Evolutionary conservation across 2,113 vertebrate genomes (phyloP), one percentile per base, ranked within the genome.

Genomic region (Pollachius pollachius): DNA sequence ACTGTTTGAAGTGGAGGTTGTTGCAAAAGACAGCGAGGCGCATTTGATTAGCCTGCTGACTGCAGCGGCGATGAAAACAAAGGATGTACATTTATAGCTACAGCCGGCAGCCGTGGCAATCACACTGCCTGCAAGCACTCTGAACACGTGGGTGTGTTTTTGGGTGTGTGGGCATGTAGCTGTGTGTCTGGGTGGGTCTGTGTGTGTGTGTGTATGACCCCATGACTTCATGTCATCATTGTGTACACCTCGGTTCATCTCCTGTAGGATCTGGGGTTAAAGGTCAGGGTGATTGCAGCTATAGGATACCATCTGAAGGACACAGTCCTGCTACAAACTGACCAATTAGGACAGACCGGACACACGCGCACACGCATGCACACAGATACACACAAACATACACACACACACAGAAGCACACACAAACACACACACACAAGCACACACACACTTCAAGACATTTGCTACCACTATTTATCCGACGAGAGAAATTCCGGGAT

Each of bases 241-340:
- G 84, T 67, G 76, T 74, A 56, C 52, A 61, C 68, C 78, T 54
- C 72, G 72, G 75, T 82, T 86, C 85, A 77, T 80, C 76, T 84
- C 84, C 82, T 88, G 83, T 89, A 81, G 75, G 81, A 76, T 85
- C 84, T 87, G 76, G 83, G 89, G 85, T 64, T 75, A 90, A 90
- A 92, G 87, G 89, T 90, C 88, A 90, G 85, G 72, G 71, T 81
- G 80, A 87, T 88, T 82, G 83, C 82, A 82, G 78, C 70, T 81
- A 85, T 90, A 87, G 85, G 83, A 89, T 89, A 85, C 85, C 83
- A 80, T 89, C 83, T 91, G 82, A 89, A 89, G 88, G 87, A 91
- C 89, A 90, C 79, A 1, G 76, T 84, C 81, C 81, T 89, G 70
- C 76, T 83, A 87, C 87, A 90, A 90, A 89, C 90, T 85, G 82